Base-by-base conservation (phyloP, 1,140 invertebrate genomes). In the Drosophila littoralis region DNA sequence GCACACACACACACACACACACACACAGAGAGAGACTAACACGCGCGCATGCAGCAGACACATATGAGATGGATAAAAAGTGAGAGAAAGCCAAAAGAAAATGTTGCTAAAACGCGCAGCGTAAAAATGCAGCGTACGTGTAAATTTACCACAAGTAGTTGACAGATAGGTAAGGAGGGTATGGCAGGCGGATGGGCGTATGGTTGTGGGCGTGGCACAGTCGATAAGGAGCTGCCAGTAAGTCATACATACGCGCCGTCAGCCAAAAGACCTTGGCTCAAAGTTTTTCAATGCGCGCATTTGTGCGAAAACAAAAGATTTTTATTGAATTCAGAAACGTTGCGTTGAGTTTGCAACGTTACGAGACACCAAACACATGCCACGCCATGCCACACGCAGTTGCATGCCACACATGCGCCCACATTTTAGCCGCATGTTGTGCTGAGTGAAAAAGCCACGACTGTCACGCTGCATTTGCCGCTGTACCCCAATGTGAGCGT, bases 301-400 rank as follows among this genome's bases (percentile, higher is more conserved):
- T 69, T 50, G 10, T 52, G 48, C 60, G 72, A 89, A 88, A 88
- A 88, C 80, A 89, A 89, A 88, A 88, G 84, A 83, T 84, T 86
- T 84, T 89, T 88, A 88, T 88, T 88, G 84, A 88, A 88, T 88
- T 89, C 88, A 84, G 77, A 75, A 89, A 66, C 79, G 80, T 63
- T 66, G 79, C 63, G 66, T 68, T 84, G 69, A 61, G 64, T 28
- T 48, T 64, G 45, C 59, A 32, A 6, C 28, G 10, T 36, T 36
- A 33, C 15, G 8, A 52, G 36, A 22, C 17, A 33, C 40, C 28
- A 57, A 10, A 7, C 43, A 42, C 35, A 17, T 68, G 48, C 42
- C 70, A 66, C 22, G 22, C 22, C 22, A 28, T 28, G 22, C 22
- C 22, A 28, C 22, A 28, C 22, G 22, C 22, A 28, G 22, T 28